Base-by-base conservation (phyloP, 1,140 invertebrate species). In the Prorops nasuta region DNA sequence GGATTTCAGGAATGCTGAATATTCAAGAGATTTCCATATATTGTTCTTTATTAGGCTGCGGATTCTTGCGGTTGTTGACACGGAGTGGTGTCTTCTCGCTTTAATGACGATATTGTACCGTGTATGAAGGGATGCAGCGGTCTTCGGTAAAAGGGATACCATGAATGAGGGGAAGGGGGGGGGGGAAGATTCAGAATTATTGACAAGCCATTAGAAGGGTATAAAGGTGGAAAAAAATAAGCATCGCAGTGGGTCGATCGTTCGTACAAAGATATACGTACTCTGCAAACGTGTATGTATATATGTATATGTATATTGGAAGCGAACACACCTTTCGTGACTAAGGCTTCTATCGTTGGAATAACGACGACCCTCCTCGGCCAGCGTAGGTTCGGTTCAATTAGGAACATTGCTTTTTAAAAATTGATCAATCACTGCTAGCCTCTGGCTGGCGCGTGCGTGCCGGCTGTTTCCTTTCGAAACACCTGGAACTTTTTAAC, bases 341-440 rank as follows among this genome's bases (percentile, higher is more conserved):
- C 70, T 75, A 71, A 74, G 64, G 44, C 4, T 28, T 28, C n/a
- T n/a, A n/a, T n/a, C n/a, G n/a, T n/a, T n/a, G n/a, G n/a, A n/a
- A n/a, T n/a, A n/a, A 6, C 24, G 51, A 58, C 54, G 57, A 53
- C 50, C 45, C 49, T 51, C 49, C 39, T 55, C 57, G 55, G 58
- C 49, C n/a, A n/a, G 20, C 45, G 42, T 41, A 8, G 17, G n/a
- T 4, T 16, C 34, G 43, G 63, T 63, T 69, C 69, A 73, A 75
- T 74, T 72, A 75, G 56, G 66, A 66, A 67, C 63, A 74, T 71
- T 60, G 69, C 70, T 74, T 72, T 66, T 71, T 67, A 65, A 72
- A 64, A 73, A 65, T 72, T 73, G 71, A 73, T 73, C 68, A 65
- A 73, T 73, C 69, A 73, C 58, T 56, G 56, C 55, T 58, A 40